Evolutionary conservation across 2,797 vertebrate genomes (phyloP), one percentile per base, ranked within the genome.

Genomic region (Falco peregrinus): DNA sequence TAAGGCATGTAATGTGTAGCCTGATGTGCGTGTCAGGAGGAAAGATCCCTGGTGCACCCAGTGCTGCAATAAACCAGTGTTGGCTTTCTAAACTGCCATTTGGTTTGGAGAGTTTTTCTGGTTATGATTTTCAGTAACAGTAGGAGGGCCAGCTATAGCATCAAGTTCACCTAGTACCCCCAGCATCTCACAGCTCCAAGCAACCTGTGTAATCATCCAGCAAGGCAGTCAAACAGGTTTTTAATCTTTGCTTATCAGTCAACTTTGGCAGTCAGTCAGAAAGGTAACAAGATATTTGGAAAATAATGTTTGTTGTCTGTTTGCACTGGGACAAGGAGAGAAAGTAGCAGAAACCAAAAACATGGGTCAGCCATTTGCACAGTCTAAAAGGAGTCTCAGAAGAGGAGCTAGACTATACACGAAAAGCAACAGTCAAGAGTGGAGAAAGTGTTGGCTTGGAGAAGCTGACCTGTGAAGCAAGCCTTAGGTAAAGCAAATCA

Each of bases 341-440:
- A 37, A 70, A 5, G 29, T 43, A 57, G n/a, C 26, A 81, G 67
- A 64, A 93, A 84, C 83, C 51, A 9, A 37, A 31, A 29, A 57
- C 45, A 20, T 5, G 16, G 1, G 11, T 7, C n/a, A 57, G 5
- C 25, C 5, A 1, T 50, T 57, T 51, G 21, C 10, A 2, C 8
- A 12, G 47, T 68, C 47, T 53, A 57, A 63, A 70, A 10, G 53
- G 10, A 31, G 51, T 53, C 51, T 86, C 16, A 24, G 39, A 54
- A 76, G 29, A 64, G 31, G 22, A 82, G 21, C 14, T 45, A 18
- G 37, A 71, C 24, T 60, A 29, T 33, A 29, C 21, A 75, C n/a
- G 69, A 86, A 33, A 70, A 84, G 35, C 13, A 47, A 31, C 31
- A 48, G 16, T 5, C 33, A 28, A 47, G 20, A 17, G 15, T 35